Conservation (phyloP, 2,888 invertebrate genomes). For the Spisula solida region DNA sequence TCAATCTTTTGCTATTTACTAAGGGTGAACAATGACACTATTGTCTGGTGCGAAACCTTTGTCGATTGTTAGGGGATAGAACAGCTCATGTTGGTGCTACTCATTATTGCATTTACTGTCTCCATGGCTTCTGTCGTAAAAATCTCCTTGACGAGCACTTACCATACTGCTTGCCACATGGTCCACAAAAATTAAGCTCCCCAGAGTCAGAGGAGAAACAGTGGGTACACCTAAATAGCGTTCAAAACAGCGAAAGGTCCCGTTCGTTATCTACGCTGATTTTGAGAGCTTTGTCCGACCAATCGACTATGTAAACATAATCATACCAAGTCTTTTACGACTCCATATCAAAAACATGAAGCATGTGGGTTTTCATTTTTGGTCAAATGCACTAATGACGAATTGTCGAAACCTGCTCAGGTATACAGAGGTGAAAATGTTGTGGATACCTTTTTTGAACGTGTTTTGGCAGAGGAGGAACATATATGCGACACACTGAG, state of each 20-base stretch:
- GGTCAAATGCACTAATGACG: constrained; percentile 42
- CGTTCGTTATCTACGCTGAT: constrained; percentile 59
- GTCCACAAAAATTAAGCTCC: constrained; percentile 47
- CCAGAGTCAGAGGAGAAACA: constrained; percentile 33
- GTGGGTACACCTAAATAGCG: constrained; percentile 49
- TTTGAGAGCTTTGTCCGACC: constrained; percentile 44
- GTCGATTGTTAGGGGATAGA: constrained; percentile 59
- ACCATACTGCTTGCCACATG: constrained; percentile 46
- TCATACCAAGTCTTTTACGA: constrained; percentile 19
- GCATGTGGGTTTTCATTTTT: constrained; percentile 41
- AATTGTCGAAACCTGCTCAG: constrained; percentile 33
- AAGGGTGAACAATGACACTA: constrained; percentile 54
- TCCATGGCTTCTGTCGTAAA: constrained; percentile 54
- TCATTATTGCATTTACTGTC: constrained; percentile 49
- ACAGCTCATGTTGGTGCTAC: constrained; percentile 31
- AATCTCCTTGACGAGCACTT: constrained; percentile 38
- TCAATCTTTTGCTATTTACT: constrained; percentile 62
- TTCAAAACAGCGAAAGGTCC: constrained; percentile 52
- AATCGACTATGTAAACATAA: background rate
- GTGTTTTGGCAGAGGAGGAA: constrained; percentile 55
- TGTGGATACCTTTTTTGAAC: constrained; percentile 34
- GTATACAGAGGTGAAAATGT: constrained; percentile 50
- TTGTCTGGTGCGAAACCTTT: constrained; percentile 62
- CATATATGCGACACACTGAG: constrained; percentile 45
- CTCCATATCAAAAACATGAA: constrained; percentile 48